Base-by-base conservation (phyloP, 2,888 invertebrate genomes). In the Salpingus planirostris region DNA sequence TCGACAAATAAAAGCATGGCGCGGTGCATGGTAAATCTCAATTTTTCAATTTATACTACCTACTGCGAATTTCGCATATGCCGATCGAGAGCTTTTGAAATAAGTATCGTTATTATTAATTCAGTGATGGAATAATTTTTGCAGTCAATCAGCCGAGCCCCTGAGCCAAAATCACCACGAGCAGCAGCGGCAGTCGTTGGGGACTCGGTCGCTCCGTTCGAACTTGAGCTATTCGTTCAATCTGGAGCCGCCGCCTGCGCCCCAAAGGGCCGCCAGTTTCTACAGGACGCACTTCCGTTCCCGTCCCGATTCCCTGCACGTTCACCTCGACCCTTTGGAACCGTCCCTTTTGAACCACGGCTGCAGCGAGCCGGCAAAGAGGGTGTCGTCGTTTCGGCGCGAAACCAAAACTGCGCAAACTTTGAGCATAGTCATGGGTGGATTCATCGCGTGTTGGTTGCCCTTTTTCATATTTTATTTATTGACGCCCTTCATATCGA, bases 391-490 rank as follows among this genome's bases (percentile, higher is more conserved):
- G 4, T 64, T 80, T 34, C 71, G 84, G 29, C 69, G 87, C 28
- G 90, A 90, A 57, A 86, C 84, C 2, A 90, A 90, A 66, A 89
- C 90, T 0, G 88, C 88, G 2, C 87, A 88, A 55, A 89, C 89
- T 0, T 60, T 90, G 28, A 87, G 87, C 41, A 76, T 89, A 3
- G 89, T 90, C 1, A 86, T 90, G 0, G 89, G 89, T 0, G 88
- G 88, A 2, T 89, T 89, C 48, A 79, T 89, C 2, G 80, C 84
- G 3, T 90, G 89, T 51, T 90, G 90, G 90, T 61, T 89, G 14
- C 89, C 89, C 0, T 90, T 90, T 62, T 90, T 89, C 62, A 67
- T 87, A 3, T 79, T 83, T 43, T 90, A 90, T 54, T 64, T 90
- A 7, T 67, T 86, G 1, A 83, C 80, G 2, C 88, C 89, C 3